Conservation (phyloP, 1,140 invertebrate species). For the Drosophila cardini region DNA sequence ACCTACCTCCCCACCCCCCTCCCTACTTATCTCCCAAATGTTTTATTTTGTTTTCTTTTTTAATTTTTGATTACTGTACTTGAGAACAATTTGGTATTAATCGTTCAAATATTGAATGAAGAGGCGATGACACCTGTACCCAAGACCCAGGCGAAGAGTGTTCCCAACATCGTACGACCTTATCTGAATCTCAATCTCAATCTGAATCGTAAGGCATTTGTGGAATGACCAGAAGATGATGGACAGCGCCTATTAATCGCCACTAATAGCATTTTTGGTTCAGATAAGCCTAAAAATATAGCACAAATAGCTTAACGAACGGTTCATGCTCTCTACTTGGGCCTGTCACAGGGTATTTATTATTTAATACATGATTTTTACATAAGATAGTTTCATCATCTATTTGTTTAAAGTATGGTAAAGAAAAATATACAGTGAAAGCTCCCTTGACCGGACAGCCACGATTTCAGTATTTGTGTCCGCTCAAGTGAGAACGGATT, state of each 20-base stretch:
- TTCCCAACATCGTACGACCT: constrained; percentile 54
- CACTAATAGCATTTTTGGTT: constrained; percentile 78
- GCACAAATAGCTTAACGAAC: constrained; percentile 23
- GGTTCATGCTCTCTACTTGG: constrained; percentile 30
- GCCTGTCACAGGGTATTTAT: not conserved
- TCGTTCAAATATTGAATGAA: constrained; percentile 68
- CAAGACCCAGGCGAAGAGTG: not conserved
- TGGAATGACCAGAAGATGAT: constrained; percentile 68
- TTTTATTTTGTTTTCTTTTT: constrained; percentile 1
- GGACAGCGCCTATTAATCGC: constrained; percentile 82
- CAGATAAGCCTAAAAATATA: constrained; percentile 67
- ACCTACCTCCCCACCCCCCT: no score
- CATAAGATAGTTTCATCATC: no score
- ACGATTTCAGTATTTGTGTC: no score
- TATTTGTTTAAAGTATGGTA: no score
- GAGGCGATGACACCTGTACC: constrained; percentile 10
- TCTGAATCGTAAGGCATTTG: constrained; percentile 68
- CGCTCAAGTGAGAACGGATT: no score
- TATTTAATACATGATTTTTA: no score
- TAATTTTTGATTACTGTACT: constrained; percentile 21
- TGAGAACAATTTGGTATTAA: constrained; percentile 54
- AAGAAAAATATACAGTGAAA: no score
- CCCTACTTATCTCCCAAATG: not conserved
- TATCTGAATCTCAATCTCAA: constrained; percentile 65
- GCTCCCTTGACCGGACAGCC: no score